Conservation (phyloP, 1,140 invertebrate genomes). For the Sycophaga agraensis region DNA sequence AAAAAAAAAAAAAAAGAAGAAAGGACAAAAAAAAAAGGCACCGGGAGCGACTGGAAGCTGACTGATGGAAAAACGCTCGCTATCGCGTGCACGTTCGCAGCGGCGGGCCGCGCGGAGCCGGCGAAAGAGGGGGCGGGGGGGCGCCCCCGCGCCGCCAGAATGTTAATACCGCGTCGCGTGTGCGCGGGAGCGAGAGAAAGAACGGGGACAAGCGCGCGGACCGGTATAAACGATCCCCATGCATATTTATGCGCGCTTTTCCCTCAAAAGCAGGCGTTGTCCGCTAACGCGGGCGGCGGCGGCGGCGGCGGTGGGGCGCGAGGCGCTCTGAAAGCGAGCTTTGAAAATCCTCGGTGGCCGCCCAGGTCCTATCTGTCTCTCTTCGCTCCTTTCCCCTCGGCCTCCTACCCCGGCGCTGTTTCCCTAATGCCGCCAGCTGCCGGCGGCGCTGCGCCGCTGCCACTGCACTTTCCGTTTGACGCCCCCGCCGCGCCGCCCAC, state of each 20-base stretch:
- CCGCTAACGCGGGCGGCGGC: not conserved
- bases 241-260: slow-evolving; percentile 57
- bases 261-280: slow-evolving; percentile 39
- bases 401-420: not conserved
- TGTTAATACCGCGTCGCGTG: slow-evolving; percentile 47
- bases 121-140: slow-evolving; percentile 3
- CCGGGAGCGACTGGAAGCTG: slow-evolving; percentile 1
- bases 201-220: not conserved
- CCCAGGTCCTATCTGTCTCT: too few relatives aligned
- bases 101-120: too few relatives aligned
- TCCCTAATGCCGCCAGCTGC: not conserved
- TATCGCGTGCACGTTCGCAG: not conserved
- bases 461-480: not conserved
- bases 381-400: not conserved
- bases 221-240: slow-evolving; percentile 56
- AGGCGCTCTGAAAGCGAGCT: slow-evolving; percentile 12
- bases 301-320: too few relatives aligned
- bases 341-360: slow-evolving; percentile 17
- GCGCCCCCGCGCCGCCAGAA: slow-evolving; percentile 42
- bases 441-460: not conserved
- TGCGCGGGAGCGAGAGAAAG: slow-evolving; percentile 24
- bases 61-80: not conserved
- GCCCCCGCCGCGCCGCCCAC: not conserved
- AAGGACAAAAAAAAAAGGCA: slow-evolving; percentile 15
- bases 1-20: not conserved